phyloP scores from a whole-genome alignment of 2,888 invertebrate species.

The Calephelis perditalis region DNA sequence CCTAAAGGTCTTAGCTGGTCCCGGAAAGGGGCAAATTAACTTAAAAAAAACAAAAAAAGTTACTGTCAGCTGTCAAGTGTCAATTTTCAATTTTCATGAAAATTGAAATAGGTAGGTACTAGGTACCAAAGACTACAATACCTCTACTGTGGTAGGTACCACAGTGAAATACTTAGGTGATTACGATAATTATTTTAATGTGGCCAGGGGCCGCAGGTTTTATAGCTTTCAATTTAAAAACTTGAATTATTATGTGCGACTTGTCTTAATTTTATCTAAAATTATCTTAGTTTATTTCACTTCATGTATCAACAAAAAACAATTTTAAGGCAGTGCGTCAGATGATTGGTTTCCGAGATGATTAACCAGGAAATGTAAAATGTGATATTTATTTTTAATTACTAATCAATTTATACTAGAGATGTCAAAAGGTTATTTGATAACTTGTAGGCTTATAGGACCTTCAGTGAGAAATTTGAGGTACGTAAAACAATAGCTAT shows the following conservation, averaged over 20 bases:
- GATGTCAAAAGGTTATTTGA: slow-evolving; percentile 10
- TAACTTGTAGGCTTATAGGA: slow-evolving; percentile 1
- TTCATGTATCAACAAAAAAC: neutral
- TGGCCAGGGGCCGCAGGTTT: no score
- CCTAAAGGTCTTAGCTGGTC: no score
- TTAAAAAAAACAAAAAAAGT: no score
- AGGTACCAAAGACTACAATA: no score
- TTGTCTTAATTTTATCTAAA: neutral
- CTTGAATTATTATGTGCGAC: neutral
- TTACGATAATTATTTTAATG: no score
- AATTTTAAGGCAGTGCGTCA: neutral
- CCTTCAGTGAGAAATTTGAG: slow-evolving; percentile 1
- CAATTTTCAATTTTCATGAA: no score
- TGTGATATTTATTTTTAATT: neutral
- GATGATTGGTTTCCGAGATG: neutral
- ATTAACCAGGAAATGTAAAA: neutral
- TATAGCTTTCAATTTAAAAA: no score
- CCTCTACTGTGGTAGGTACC: no score
- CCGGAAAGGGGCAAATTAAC: no score
- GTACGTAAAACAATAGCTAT: neutral
- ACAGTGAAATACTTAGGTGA: no score
- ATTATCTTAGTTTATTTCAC: neutral
- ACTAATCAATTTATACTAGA: neutral
- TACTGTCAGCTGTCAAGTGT: no score
- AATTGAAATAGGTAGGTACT: no score